A percentile compares a stretch with the other conserved stretches of the same genome.
phyloP scores from a whole-genome alignment of 2,888 invertebrate genomes.

The Pomacea canaliculata region DNA sequence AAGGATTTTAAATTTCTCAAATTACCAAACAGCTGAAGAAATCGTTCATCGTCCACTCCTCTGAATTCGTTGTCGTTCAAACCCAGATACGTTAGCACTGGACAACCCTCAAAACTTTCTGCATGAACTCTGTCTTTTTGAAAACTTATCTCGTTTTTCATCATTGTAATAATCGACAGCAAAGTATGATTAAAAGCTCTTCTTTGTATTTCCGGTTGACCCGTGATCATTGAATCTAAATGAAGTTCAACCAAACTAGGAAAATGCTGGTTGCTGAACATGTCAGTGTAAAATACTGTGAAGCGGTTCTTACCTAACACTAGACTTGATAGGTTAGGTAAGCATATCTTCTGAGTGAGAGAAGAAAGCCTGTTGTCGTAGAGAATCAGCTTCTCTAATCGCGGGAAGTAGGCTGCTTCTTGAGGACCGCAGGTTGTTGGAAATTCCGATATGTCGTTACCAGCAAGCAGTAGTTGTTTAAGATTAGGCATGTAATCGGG shows the following conservation, averaged over 20 bases:
- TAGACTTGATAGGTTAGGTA: slow-evolving; percentile 5
- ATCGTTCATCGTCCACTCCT: neutral
- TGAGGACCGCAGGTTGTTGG: slow-evolving; percentile 4
- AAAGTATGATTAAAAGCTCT: slow-evolving; percentile 8
- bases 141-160: slow-evolving; percentile 18
- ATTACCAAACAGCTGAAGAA: slow-evolving; percentile 9
- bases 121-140: neutral
- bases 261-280: slow-evolving; percentile 1
- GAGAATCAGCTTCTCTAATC: slow-evolving; percentile 5
- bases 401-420: slow-evolving; percentile 7
- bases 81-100: neutral
- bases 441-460: slow-evolving; percentile 10
- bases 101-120: slow-evolving; percentile 15
- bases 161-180: slow-evolving; percentile 16
- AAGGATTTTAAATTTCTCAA: slow-evolving; percentile 16
- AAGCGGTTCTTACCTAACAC: slow-evolving; percentile 13
- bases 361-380: neutral
- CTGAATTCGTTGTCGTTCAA: slow-evolving; percentile 20
- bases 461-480: slow-evolving; percentile 9
- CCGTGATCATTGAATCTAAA: slow-evolving; percentile 1
- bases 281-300: slow-evolving; percentile 3
- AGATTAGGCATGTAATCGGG: slow-evolving; percentile 1
- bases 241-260: neutral
- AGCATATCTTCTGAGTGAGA: slow-evolving; percentile 5
- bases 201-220: slow-evolving; percentile 8